Conservation (phyloP, 2,797 vertebrate species). For the Helarctos malayanus region DNA sequence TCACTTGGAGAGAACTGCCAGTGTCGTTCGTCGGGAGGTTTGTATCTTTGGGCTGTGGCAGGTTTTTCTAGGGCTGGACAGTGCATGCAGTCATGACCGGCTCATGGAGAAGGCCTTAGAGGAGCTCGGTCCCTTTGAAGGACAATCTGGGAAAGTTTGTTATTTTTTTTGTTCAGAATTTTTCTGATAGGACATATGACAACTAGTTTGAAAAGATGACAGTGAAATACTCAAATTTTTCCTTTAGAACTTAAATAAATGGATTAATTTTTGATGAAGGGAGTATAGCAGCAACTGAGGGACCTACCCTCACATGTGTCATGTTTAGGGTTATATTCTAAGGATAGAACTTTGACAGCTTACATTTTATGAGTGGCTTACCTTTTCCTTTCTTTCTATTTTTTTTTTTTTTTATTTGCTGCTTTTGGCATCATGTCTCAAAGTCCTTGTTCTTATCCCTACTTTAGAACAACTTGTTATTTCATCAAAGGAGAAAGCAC, state of each 20-base stretch:
- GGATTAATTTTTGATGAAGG: neutral
- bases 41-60: constrained; percentile 81
- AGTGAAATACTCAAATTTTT: neutral
- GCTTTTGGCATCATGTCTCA: neutral
- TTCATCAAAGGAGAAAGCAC: constrained; percentile 21
- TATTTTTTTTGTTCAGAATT: constrained; percentile 23
- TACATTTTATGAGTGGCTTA: neutral
- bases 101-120: neutral
- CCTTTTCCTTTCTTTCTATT: neutral
- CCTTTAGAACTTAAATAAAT: neutral
- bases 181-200: neutral
- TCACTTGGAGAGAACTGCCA: constrained; percentile 95
- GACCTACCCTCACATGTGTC: neutral
- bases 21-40: constrained; percentile 94
- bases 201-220: constrained; percentile 8
- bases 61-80: neutral
- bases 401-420: neutral
- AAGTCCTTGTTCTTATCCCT: constrained; percentile 26
- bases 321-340: neutral
- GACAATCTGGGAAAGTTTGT: neutral
- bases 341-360: neutral
- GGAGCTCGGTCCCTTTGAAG: neutral
- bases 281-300: neutral
- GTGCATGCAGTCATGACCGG: rapidly evolving
- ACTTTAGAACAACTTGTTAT: constrained; percentile 22